Evolutionary conservation across 2,797 vertebrate genomes (phyloP).

Genomic region (Danio albolineatus): DNA sequence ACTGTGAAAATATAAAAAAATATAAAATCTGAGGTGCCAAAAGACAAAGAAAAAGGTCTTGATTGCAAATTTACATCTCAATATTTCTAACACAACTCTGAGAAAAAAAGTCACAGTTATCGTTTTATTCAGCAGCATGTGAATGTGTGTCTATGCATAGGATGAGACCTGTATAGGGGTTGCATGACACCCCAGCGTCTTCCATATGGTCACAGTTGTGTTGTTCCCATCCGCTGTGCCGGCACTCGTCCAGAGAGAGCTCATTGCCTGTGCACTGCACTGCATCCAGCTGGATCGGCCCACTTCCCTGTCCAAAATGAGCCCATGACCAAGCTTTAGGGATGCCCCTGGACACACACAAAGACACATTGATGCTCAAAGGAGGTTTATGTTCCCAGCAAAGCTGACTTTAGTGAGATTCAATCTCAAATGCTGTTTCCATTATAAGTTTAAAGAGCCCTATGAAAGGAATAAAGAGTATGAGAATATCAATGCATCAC

Average conservation of each 20-base stretch:
- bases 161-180: conserved; percentile 80
- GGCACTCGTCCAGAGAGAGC: conserved; percentile 87
- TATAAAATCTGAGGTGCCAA: no score
- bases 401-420: neutral
- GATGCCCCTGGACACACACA: conserved; percentile 75
- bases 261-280: conserved; percentile 91
- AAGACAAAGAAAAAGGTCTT: no score
- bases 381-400: neutral
- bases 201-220: conserved; percentile 98
- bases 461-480: neutral
- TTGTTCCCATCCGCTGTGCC: conserved; percentile 89
- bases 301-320: conserved; percentile 87
- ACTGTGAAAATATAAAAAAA: no score
- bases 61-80: no score
- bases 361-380: conserved; percentile 9
- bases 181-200: conserved; percentile 90
- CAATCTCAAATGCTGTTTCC: neutral
- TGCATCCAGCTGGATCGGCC: conserved; percentile 90
- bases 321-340: conserved; percentile 89
- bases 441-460: neutral
- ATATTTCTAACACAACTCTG: no score
- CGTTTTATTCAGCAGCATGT: neutral
- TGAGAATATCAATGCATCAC: neutral
- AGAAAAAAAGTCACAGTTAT: no score
- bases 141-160: conserved; percentile 22